A percentile compares a stretch with the other conserved stretches of the same genome.
Evolutionary conservation across 1,140 invertebrate species (phyloP).

Genomic region (Lethrus apterus): DNA sequence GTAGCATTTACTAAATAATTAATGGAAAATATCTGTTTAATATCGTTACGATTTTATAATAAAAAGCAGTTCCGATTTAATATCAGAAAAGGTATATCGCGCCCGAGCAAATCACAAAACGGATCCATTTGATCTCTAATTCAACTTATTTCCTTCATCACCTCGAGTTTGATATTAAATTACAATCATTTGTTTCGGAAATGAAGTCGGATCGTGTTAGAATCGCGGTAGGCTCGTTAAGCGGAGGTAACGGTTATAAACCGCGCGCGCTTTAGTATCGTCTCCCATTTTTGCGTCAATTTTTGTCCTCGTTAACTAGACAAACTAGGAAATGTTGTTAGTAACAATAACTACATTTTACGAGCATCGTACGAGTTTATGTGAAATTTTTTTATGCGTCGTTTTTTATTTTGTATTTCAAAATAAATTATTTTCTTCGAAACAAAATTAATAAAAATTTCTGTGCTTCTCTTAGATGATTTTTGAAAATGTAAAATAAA

Average conservation of each 20-base stretch:
- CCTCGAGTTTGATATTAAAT: conserved; percentile 34
- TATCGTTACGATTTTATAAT: too few species aligned
- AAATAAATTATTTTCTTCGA: too few species aligned
- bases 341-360: conserved; percentile 17
- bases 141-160: conserved; percentile 32
- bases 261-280: conserved; percentile 12
- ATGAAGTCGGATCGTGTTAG: conserved; percentile 39
- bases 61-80: too few species aligned
- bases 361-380: conserved; percentile 7
- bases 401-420: too few species aligned
- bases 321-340: conserved; percentile 13
- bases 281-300: conserved; percentile 14
- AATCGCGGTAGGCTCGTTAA: conserved; percentile 41
- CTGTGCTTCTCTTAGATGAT: too few species aligned
- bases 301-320: conserved; percentile 18
- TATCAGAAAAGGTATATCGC: too few species aligned
- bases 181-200: conserved; percentile 42
- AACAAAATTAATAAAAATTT: too few species aligned
- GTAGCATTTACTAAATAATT: too few species aligned
- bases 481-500: too few species aligned
- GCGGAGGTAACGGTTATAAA: conserved; percentile 22
- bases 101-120: background rate
- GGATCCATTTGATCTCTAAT: conserved; percentile 26
- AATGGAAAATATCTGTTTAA: too few species aligned
- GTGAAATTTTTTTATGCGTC: conserved; percentile 16